Conservation (phyloP, 2,797 vertebrate genomes). For the Glyptemys insculpta region DNA sequence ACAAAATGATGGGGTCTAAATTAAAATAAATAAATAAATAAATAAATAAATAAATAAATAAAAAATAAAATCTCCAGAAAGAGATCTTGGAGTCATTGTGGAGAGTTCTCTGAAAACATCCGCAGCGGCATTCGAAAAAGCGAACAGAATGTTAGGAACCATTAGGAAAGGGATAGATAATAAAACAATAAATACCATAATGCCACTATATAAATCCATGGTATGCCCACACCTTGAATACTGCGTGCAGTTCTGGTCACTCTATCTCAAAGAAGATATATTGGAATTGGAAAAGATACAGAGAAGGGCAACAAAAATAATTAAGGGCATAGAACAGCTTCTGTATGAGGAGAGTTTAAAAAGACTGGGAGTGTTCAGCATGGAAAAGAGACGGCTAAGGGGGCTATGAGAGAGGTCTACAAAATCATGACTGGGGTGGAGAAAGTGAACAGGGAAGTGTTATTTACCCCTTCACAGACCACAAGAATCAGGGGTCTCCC, state of each 20-base stretch:
- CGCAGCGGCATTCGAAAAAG: too few species aligned
- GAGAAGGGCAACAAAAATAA: background rate
- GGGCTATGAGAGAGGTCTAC: background rate
- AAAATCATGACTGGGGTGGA: background rate
- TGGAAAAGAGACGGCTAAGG: background rate
- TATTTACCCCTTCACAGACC: background rate
- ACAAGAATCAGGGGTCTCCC: background rate
- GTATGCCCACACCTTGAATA: background rate
- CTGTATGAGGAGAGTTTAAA: background rate
- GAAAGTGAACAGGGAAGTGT: background rate
- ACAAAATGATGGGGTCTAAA: background rate
- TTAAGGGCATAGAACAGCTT: background rate
- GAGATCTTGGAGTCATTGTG: background rate
- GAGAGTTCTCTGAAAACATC: background rate
- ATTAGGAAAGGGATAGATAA: too few species aligned
- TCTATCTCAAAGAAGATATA: background rate
- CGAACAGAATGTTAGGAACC: too few species aligned
- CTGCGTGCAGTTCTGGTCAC: background rate
- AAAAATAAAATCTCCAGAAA: background rate
- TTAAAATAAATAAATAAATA: too few species aligned
- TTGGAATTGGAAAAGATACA: background rate
- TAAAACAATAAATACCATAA: background rate
- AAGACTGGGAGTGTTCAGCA: background rate
- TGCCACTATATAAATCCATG: background rate
- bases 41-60: too few species aligned